Base-by-base conservation (phyloP, 2,113 vertebrate genomes). In the Oreotragus oreotragus region DNA sequence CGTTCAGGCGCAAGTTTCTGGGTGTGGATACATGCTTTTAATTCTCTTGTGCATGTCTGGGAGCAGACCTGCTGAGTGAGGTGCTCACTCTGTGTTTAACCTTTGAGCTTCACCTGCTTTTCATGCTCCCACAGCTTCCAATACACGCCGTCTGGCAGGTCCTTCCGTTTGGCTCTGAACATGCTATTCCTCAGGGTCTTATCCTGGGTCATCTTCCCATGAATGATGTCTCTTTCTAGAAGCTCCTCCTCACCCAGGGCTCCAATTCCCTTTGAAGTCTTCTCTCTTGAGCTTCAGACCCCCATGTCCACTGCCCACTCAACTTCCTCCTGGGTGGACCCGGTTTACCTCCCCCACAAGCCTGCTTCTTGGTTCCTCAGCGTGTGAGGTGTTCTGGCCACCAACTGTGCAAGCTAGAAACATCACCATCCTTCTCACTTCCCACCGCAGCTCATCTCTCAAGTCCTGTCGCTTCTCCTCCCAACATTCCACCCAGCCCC, bases 401-500 rank as follows among this genome's bases (percentile, higher is more conserved):
- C 49, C 84, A 60, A 19, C 25, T 1, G 3, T 60, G 53, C 30
- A 2, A 36, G 77, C 64, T 45, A 2, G 36, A 33, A 66, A 83
- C 51, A 28, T 36, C 1, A 0, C 13, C 93, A 23, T 19, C 14
- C 8, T 30, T 30, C 79, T 64, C 4, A 3, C 30, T 36, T 49
- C 36, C 30, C 55, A 17, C 27, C 4, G 4, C 2, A 4, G 45
- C 45, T 57, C 92, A 49, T 17, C 17, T 30, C 49, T 43, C 28
- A 14, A 36, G 43, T 84, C 76, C 84, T 76, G 27, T 30, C 0
- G 1, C 4, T 43, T 36, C 81, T 62, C 49, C 55, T 83, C 33
- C 57, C 55, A n/a, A 3, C 2, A 9, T 25, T 13, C 30, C 51
- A 30, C 21, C 39, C 1, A 0, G 1, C 28, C 39, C 33, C 12